Evolutionary conservation across 2,888 invertebrate genomes (phyloP), one percentile per base, ranked within the genome.

Genomic region (Cantharis flavilabris): DNA sequence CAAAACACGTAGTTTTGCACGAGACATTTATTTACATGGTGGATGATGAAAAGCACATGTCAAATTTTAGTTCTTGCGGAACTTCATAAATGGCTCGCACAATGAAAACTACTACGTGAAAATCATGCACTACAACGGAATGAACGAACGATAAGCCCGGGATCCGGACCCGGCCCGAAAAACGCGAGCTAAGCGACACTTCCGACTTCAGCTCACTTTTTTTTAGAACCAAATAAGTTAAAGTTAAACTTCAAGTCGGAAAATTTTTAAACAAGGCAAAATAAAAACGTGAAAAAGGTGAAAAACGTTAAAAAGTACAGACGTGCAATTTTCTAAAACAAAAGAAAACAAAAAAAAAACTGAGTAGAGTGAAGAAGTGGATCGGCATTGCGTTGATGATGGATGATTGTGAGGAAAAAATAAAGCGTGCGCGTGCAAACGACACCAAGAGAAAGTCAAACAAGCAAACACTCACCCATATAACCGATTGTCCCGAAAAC

Each of bases 401-500:
- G 70, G 28, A 14, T 33, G 26, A 26, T 20, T 26, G 20, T 67
- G 65, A 67, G 20, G 20, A 26, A 67, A 18, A 67, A 69, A 26
- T n/a, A 26, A 69, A 16, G 69, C 69, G 16, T 49, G 33, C 33
- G 14, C 62, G 33, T 62, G 62, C 62, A n/a, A 13, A 33, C 26
- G 65, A 20, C 65, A 20, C 65, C 18, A 62, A 74, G 5, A 67
- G n/a, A 16, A 72, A 64, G 62, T 16, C 13, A 49, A 49, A 49
- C 80, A 78, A 80, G 80, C 80, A 28, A 78, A 83, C 83, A 91
- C 92, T 92, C 89, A 92, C 93, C 96, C 96, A 90, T 96, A 96
- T 89, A 96, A 92, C 89, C 95, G 94, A 92, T 95, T 95, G 91
- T 96, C 96, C 90, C 94, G 95, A 90, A 96, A 94, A 91, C 95